phyloP scores from a whole-genome alignment of 2,797 vertebrate genomes.

The Lithobates sylvaticus region DNA sequence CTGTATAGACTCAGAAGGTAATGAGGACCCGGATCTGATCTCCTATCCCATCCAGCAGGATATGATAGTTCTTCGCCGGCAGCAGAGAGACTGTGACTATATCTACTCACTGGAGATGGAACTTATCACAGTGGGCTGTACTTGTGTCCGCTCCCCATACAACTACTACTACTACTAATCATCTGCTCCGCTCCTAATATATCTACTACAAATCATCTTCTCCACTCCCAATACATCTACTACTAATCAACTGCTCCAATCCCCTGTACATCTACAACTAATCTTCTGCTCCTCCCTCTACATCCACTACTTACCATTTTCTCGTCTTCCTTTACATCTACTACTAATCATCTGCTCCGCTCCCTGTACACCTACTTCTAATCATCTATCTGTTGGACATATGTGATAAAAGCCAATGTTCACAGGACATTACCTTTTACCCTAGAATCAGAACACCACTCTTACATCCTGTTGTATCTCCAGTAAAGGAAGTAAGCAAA shows the following conservation, averaged over 20 bases:
- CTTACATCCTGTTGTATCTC: no score
- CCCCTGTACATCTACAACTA: no score
- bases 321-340: no score
- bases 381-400: background rate
- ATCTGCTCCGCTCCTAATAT: conserved; percentile 57
- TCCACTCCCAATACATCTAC: no score
- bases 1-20: conserved; percentile 62
- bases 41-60: conserved; percentile 73
- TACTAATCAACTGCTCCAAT: no score
- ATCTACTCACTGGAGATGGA: conserved; percentile 74
- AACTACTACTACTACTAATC: no score
- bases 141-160: conserved; percentile 67
- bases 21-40: conserved; percentile 69
- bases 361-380: background rate
- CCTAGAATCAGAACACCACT: no score
- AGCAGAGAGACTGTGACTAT: conserved; percentile 67
- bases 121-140: conserved; percentile 73
- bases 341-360: background rate
- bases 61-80: conserved; percentile 72
- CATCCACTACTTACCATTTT: no score
- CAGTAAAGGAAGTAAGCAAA: no score
- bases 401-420: no score
- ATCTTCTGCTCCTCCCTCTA: no score
- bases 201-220: background rate
- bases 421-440: no score